Evolutionary conservation across 2,888 invertebrate species (phyloP).

Genomic region (Drosophila dives): DNA sequence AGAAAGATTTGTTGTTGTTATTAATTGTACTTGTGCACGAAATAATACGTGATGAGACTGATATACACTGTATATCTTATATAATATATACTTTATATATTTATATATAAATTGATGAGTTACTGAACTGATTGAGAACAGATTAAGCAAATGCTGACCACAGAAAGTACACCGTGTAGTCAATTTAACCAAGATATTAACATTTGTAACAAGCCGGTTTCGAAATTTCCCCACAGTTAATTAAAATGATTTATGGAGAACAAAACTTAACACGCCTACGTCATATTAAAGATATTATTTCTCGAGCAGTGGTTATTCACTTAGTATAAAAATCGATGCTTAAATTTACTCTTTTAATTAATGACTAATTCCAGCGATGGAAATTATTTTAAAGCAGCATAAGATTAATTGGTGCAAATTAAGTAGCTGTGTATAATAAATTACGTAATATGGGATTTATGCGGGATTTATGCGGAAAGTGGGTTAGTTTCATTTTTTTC

Average conservation of each 20-base stretch:
- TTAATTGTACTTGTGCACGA: constrained; percentile 13
- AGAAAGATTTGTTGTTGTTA: constrained; percentile 26
- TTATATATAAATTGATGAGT: neutral
- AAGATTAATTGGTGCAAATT: constrained; percentile 5
- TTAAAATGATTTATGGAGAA: constrained; percentile 30
- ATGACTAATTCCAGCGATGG: constrained; percentile 37
- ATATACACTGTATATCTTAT: neutral
- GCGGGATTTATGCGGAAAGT: constrained; percentile 23
- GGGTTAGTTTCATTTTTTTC: constrained; percentile 16
- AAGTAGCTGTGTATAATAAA: constrained; percentile 15
- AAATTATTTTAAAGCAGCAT: constrained; percentile 12
- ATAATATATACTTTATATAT: neutral
- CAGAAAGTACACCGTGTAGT: constrained; percentile 25
- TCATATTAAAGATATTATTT: constrained; percentile 37
- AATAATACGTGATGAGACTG: constrained; percentile 7
- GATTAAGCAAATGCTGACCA: constrained; percentile 3
- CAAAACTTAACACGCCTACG: constrained; percentile 15
- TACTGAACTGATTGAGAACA: constrained; percentile 12
- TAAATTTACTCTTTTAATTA: constrained; percentile 31
- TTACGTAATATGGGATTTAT: constrained; percentile 20
- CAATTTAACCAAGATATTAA: constrained; percentile 1
- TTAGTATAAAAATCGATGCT: constrained; percentile 28
- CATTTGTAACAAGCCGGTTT: constrained; percentile 2
- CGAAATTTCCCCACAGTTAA: constrained; percentile 23
- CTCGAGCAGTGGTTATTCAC: constrained; percentile 5